phyloP scores from a whole-genome alignment of 2,797 vertebrate genomes.

The Apogon talboti region DNA sequence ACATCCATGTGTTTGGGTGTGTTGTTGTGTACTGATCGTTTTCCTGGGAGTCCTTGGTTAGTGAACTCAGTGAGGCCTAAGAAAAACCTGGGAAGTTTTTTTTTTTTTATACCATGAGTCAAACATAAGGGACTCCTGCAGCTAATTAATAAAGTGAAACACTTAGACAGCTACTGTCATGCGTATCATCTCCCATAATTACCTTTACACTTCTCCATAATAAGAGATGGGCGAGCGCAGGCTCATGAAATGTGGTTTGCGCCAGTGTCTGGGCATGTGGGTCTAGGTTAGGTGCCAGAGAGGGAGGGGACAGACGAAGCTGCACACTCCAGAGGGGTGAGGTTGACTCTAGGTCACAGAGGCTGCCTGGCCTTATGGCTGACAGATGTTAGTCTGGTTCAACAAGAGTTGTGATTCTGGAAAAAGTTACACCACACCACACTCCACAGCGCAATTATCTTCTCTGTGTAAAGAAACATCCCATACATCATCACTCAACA shows the following conservation, averaged over 20 bases:
- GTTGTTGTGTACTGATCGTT: constrained; percentile 31
- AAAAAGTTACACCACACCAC: constrained; percentile 65
- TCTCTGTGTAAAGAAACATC: constrained; percentile 64
- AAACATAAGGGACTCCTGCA: constrained; percentile 58
- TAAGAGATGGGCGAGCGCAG: constrained; percentile 44
- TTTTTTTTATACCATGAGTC: constrained; percentile 18
- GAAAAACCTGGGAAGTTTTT: constrained; percentile 22
- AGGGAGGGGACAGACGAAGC: constrained; percentile 45
- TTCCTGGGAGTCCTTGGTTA: constrained; percentile 24
- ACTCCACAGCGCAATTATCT: constrained; percentile 62
- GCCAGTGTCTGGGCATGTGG: constrained; percentile 60
- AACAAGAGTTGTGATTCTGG: constrained; percentile 65
- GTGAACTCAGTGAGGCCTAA: constrained; percentile 21
- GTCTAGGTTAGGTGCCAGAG: constrained; percentile 56
- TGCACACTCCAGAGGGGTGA: constrained; percentile 59
- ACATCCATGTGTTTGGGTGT: constrained; percentile 33
- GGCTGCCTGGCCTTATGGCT: constrained; percentile 69
- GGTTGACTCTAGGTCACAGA: constrained; percentile 71
- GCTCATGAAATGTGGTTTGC: constrained; percentile 68
- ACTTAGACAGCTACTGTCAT: constrained; percentile 49
- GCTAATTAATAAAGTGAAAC: constrained; percentile 73
- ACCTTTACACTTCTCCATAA: constrained; percentile 39
- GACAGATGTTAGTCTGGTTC: constrained; percentile 78
- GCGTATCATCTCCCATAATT: constrained; percentile 48
- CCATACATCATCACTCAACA: constrained; percentile 59